A percentile compares a stretch with the other conserved stretches of the same genome.
Evolutionary conservation across 2,797 vertebrate genomes (phyloP).

Genomic region (Hyperoplus lanceolatus): DNA sequence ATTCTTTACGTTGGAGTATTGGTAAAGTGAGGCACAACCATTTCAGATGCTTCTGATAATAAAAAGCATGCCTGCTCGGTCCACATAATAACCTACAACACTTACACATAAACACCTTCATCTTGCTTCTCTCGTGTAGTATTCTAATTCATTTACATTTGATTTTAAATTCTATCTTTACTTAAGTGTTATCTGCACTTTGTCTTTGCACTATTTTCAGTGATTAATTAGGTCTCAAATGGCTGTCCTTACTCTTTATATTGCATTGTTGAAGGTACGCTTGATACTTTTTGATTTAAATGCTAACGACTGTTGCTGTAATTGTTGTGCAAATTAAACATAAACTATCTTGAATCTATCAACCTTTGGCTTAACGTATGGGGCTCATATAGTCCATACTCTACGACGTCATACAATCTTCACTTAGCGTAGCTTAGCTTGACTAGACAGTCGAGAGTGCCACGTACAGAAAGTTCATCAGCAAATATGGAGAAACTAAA

Average conservation of each 20-base stretch:
- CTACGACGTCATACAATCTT: background rate
- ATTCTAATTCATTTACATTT: too few relatives aligned
- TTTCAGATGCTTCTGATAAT: constrained; percentile 43
- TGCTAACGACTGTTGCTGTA: too few relatives aligned
- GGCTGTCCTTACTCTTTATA: too few relatives aligned
- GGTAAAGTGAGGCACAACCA: constrained; percentile 29
- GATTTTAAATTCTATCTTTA: too few relatives aligned
- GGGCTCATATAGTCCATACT: background rate
- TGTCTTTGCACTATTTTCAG: too few relatives aligned
- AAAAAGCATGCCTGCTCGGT: constrained; percentile 30
- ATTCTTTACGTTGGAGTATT: constrained; percentile 54
- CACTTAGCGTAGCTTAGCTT: background rate
- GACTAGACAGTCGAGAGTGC: constrained; percentile 11
- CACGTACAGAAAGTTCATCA: constrained; percentile 7
- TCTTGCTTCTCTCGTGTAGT: background rate
- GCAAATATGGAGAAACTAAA: background rate
- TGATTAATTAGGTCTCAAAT: too few relatives aligned
- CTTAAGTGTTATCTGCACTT: too few relatives aligned
- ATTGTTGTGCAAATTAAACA: too few relatives aligned
- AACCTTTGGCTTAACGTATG: background rate
- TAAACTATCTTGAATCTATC: background rate
- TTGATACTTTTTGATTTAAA: too few relatives aligned
- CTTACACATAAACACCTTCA: constrained; percentile 26
- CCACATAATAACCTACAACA: constrained; percentile 26
- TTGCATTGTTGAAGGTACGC: too few relatives aligned